Percentiles rank a stretch among this genome's conserved stretches.
These are phyloP conservation scores for Eupithecia subfuscata DNA, from an alignment of 2,888 invertebrate genomes.

Conservation along the genomic window DNA sequence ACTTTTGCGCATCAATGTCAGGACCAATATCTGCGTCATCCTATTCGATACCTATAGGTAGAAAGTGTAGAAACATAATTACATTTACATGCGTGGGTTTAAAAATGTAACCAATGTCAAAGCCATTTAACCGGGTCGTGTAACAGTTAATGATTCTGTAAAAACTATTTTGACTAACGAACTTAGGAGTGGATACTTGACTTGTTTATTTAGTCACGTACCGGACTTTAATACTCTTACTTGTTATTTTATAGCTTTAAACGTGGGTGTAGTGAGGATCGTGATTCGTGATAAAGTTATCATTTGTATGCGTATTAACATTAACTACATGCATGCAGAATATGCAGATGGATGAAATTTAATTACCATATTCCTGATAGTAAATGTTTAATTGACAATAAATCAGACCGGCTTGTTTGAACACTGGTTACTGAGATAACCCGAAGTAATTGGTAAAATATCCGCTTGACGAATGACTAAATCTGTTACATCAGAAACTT, in stretches of 20 bases:
- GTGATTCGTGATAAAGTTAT: conserved; percentile 19
- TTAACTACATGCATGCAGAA: conserved; percentile 4
- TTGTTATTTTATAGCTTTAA: conserved; percentile 2
- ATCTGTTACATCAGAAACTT: conserved; percentile 12
- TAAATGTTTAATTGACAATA: conserved; percentile 22
- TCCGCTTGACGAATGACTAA: conserved; percentile 22
- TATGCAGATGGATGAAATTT: conserved; percentile 14
- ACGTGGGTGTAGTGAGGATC: conserved; percentile 17
- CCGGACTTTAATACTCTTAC: neutral
- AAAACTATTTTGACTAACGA: conserved; percentile 70
- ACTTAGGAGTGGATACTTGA: conserved; percentile 39
- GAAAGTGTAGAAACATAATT: neutral
- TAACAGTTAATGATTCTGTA: conserved; percentile 78
- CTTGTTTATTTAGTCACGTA: conserved; percentile 10
- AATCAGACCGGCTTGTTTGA: conserved; percentile 27
- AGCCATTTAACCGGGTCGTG: conserved; percentile 68
- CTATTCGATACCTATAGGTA: neutral
- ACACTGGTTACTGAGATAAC: conserved; percentile 25
- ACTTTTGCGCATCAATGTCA: conserved; percentile 8
- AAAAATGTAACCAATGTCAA: conserved; percentile 51
- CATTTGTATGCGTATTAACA: conserved; percentile 17
- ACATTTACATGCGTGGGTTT: conserved; percentile 31
- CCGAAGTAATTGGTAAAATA: conserved; percentile 28
- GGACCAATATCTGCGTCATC: neutral
- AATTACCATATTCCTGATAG: conserved; percentile 24